phyloP scores from a whole-genome alignment of 2,888 invertebrate genomes.

The Scelioninae gen. 1 region DNA sequence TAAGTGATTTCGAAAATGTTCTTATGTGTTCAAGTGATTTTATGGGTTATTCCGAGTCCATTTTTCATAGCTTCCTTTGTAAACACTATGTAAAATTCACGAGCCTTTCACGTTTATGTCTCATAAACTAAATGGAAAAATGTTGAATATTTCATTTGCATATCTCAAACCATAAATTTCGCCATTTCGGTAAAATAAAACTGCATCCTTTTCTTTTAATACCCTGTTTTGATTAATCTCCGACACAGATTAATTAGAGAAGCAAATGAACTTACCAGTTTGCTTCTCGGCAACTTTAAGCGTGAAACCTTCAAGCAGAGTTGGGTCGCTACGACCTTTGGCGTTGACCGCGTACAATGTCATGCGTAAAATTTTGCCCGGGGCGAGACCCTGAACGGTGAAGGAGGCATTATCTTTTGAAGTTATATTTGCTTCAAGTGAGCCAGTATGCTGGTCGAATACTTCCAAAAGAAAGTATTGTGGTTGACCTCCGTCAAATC shows the following conservation, averaged over 20 bases:
- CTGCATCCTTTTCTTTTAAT: background rate
- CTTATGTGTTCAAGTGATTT: slow-evolving; percentile 53
- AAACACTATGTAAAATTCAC: slow-evolving; percentile 47
- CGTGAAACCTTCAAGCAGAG: slow-evolving; percentile 89
- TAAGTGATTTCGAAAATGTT: slow-evolving; percentile 62
- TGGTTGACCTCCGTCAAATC: slow-evolving; percentile 92
- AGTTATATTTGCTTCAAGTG: slow-evolving; percentile 89
- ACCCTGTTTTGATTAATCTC: background rate
- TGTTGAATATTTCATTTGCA: slow-evolving; percentile 38
- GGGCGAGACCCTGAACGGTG: slow-evolving; percentile 90
- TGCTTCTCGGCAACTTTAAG: slow-evolving; percentile 91
- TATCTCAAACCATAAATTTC: slow-evolving; percentile 32
- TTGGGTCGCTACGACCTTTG: slow-evolving; percentile 91
- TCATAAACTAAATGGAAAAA: slow-evolving; percentile 39
- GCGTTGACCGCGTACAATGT: slow-evolving; percentile 92
- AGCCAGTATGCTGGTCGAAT: slow-evolving; percentile 88
- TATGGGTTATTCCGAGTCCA: slow-evolving; percentile 48
- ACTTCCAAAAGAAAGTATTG: slow-evolving; percentile 91
- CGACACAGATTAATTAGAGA: slow-evolving; percentile 4
- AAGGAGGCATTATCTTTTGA: slow-evolving; percentile 89
- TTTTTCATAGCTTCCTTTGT: slow-evolving; percentile 41
- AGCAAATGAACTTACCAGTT: slow-evolving; percentile 86
- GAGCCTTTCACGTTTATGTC: slow-evolving; percentile 20
- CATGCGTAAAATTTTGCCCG: slow-evolving; percentile 91
- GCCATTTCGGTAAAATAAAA: background rate